Base-by-base conservation (phyloP, 2,888 invertebrate genomes). In the Oscheius sp. region DNA sequence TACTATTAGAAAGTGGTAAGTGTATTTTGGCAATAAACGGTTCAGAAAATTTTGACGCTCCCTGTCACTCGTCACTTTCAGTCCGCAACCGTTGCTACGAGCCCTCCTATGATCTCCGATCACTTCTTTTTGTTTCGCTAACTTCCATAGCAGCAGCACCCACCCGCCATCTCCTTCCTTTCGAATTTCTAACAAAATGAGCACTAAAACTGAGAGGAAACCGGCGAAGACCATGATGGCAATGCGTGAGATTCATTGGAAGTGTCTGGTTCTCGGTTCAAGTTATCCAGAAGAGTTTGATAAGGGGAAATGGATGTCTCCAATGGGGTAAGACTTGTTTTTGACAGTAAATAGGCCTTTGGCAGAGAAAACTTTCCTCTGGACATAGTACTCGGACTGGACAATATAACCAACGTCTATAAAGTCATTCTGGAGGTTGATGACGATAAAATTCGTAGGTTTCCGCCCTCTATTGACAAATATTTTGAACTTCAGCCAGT, bases 391-490 rank as follows among this genome's bases (percentile, higher is more conserved):
- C 48, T 85, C n/a, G 85, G 82, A 2, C 70, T 85, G 9, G 71
- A 78, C 11, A 71, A 79, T 13, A 51, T 81, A 10, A 74, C 73
- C 2, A 84, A 85, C 71, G 81, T 85, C 70, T 84, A 85, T 73
- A 85, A 85, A 62, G 77, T 85, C 1, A 68, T 80, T 51, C 76
- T 85, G 11, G 82, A 81, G n/a, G 82, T 80, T 29, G 80, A 80
- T 55, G 81, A 83, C 11, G 50, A 71, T 4, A 70, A 80, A 35
- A 78, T 77, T 13, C 84, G 84, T 84, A 66, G 62, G 74, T n/a
- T 48, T 29, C 32, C 10, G 33, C 77, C 60, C 71, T 13, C 21
- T 21, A 29, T n/a, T 11, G 48, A 21, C 10, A 32, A 1, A 35
- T 2, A 37, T 58, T 76, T 21, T 21, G 21, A 21, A 21, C 21